Evolutionary conservation across 35 echinoderm and acorn worm genomes (phyloP).

Genomic region (Chiridota heheva): DNA sequence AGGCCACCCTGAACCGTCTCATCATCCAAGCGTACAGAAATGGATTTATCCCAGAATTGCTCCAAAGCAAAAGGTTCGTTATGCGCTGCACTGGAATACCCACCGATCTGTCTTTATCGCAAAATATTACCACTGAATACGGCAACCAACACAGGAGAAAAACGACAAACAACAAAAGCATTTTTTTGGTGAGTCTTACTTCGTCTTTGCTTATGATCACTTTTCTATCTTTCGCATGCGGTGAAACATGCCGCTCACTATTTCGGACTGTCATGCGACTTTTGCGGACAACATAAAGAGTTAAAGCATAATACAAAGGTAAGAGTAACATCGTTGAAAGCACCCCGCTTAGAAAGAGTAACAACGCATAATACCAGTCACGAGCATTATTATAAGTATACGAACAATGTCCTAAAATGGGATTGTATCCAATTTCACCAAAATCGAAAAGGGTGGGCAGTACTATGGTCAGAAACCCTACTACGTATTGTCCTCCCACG

Average conservation of each 20-base stretch:
- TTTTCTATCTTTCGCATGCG: background rate
- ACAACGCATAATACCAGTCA: constrained; percentile 67
- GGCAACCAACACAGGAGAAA: constrained; percentile 87
- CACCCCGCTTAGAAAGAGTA: constrained; percentile 63
- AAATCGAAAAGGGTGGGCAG: constrained; percentile 48
- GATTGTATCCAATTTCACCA: constrained; percentile 74
- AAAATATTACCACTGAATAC: constrained; percentile 67
- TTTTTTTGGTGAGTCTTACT: constrained; percentile 67
- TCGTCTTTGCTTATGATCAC: constrained; percentile 65
- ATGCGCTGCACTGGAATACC: constrained; percentile 46
- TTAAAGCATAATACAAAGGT: constrained; percentile 63
- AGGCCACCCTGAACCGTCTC: constrained; percentile 61
- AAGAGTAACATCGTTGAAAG: constrained; percentile 47
- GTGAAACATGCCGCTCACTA: background rate
- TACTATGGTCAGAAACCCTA: constrained; percentile 31
- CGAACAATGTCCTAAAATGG: constrained; percentile 57
- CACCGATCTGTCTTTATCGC: constrained; percentile 41
- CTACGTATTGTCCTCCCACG: background rate
- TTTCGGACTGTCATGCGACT: constrained; percentile 48
- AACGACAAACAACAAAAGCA: constrained; percentile 65
- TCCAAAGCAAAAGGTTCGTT: constrained; percentile 70
- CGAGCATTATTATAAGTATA: constrained; percentile 33
- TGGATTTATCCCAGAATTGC: constrained; percentile 65
- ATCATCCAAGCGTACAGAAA: constrained; percentile 89
- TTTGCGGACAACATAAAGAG: constrained; percentile 61